Conservation (phyloP, 2,113 vertebrate species). For the Oxyruncus cristatus region DNA sequence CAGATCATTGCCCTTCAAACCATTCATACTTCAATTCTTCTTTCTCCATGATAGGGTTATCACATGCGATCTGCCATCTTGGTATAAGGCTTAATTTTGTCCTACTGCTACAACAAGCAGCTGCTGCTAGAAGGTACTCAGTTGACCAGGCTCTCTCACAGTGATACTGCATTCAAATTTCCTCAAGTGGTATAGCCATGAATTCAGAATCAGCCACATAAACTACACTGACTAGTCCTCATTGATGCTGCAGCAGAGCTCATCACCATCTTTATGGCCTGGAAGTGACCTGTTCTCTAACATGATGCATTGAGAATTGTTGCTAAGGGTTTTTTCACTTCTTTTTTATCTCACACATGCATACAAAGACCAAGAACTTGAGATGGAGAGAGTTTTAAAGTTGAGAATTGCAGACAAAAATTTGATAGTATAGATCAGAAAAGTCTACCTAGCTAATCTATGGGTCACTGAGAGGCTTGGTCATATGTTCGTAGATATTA, state of each 20-base stretch:
- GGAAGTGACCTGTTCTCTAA: not conserved
- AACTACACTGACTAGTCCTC: not conserved
- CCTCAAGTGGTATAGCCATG: not conserved
- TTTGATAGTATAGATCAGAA: not conserved
- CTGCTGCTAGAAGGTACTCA: not conserved
- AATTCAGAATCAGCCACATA: not conserved
- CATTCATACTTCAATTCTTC: not conserved
- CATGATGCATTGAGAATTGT: not conserved
- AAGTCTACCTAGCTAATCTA: not conserved
- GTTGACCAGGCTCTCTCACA: not conserved
- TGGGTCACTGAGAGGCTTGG: not conserved
- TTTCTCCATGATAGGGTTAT: not conserved
- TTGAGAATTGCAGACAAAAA: not conserved
- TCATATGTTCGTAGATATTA: not conserved
- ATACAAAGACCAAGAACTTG: not conserved
- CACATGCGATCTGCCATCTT: not conserved
- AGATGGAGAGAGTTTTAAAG: not conserved
- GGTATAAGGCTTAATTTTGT: not conserved
- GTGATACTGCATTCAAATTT: not conserved
- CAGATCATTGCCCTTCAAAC: not conserved
- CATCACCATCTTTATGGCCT: not conserved
- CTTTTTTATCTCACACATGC: not conserved
- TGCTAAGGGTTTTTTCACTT: not conserved
- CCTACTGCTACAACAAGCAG: not conserved
- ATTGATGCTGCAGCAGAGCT: not conserved